A percentile compares a stretch with the other conserved stretches of the same genome.
phyloP scores from a whole-genome alignment of 2,113 vertebrate genomes.

The Phrynosoma blainvillii region DNA sequence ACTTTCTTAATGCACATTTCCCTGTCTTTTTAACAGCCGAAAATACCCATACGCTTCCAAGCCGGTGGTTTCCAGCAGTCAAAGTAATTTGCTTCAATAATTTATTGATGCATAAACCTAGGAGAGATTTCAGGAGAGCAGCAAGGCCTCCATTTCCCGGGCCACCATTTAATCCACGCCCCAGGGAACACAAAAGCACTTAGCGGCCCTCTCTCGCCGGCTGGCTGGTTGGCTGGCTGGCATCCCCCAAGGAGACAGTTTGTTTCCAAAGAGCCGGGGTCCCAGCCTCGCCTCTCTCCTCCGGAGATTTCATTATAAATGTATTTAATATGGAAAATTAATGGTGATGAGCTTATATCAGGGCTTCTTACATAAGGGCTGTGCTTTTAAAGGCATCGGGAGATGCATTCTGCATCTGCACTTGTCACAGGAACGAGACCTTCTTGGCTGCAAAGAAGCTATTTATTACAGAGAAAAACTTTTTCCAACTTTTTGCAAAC shows the following conservation, averaged over 20 bases:
- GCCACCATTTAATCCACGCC: not conserved
- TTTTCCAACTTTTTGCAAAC: not conserved
- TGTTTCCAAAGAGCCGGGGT: not conserved
- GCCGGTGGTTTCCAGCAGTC: not conserved
- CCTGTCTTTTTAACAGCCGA: not conserved
- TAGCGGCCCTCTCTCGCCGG: not conserved
- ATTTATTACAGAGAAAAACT: not conserved
- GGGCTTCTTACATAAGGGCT: not conserved
- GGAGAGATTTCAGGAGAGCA: not conserved
- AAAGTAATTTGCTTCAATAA: slow-evolving; percentile 20
- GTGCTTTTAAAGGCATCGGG: not conserved
- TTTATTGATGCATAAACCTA: not conserved
- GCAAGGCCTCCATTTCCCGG: not conserved
- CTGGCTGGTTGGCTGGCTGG: not conserved
- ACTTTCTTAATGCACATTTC: not conserved
- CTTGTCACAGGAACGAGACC: not conserved
- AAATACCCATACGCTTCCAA: not conserved
- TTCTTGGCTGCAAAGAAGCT: not conserved
- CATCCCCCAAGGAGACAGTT: rapidly evolving
- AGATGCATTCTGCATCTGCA: not conserved
- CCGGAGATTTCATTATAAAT: not conserved
- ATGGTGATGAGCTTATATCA: not conserved
- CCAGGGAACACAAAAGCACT: not conserved
- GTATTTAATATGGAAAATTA: slow-evolving; percentile 24
- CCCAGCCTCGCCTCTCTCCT: not conserved